Evolutionary conservation across 2,797 vertebrate species (phyloP).

Genomic region (Balearica regulorum): DNA sequence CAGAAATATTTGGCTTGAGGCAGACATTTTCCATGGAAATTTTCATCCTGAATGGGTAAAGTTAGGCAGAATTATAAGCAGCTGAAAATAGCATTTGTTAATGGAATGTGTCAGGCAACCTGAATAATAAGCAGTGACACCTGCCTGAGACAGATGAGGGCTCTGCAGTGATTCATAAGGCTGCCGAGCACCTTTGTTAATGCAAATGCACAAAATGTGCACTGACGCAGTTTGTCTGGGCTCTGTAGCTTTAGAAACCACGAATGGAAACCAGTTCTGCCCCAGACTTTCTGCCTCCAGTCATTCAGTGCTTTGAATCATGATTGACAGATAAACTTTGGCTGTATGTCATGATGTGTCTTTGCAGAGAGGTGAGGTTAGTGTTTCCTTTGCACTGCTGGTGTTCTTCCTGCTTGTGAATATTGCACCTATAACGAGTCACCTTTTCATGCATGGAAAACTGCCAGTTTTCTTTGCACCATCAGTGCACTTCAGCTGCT

Average conservation of each 20-base stretch:
- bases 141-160: neutral
- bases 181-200: neutral
- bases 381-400: neutral
- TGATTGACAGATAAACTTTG: neutral
- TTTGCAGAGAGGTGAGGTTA: neutral
- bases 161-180: neutral
- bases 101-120: neutral
- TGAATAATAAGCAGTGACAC: neutral
- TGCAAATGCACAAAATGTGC: neutral
- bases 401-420: neutral
- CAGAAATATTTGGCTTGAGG: neutral
- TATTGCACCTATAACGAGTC: neutral
- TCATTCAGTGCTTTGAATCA: neutral
- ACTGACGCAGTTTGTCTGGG: neutral
- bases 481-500: neutral
- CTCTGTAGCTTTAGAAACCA: neutral
- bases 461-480: neutral
- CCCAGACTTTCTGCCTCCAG: neutral
- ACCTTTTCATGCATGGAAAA: neutral
- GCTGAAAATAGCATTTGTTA: conserved; percentile 3
- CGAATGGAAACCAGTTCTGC: neutral
- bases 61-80: neutral
- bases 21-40: neutral
- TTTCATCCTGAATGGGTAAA: neutral
- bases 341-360: accelerated